Percentiles rank a stretch among this genome's conserved stretches.
Evolutionary conservation across 2,888 invertebrate genomes (phyloP).

Genomic region (Ennomos erosarius): DNA sequence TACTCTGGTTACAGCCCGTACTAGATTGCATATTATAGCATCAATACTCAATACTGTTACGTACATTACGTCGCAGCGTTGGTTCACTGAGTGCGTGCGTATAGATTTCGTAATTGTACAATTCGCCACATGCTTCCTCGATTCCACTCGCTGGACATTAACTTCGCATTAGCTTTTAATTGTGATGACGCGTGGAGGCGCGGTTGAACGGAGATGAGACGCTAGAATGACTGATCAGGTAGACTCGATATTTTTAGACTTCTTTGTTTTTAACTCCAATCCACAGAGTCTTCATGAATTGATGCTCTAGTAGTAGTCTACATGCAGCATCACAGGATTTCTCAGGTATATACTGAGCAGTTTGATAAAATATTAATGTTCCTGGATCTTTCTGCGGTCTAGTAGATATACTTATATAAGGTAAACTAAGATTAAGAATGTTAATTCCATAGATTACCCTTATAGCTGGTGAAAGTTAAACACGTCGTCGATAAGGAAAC

Average conservation of each 20-base stretch:
- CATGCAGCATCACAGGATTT: no score
- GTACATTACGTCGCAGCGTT: background rate
- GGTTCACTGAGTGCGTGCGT: constrained; percentile 11
- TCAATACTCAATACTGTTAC: constrained; percentile 10
- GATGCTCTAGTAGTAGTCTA: no score
- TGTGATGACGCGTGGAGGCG: constrained; percentile 27
- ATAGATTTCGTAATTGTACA: constrained; percentile 17
- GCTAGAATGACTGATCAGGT: constrained; percentile 1
- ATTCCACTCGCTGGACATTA: constrained; percentile 38
- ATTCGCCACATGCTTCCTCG: constrained; percentile 23
- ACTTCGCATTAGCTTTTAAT: constrained; percentile 38
- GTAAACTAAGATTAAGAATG: background rate
- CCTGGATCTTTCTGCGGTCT: no score
- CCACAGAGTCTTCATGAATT: no score
- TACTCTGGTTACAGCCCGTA: background rate
- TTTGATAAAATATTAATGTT: no score
- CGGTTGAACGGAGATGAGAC: constrained; percentile 1
- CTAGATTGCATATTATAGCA: background rate
- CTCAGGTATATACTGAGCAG: no score
- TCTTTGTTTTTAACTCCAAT: no score
- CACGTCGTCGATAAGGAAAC: constrained; percentile 7
- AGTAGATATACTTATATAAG: no score
- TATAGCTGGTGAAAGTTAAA: constrained; percentile 15
- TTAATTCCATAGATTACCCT: background rate
- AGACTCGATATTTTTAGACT: no score